Evolutionary conservation across 1,140 invertebrate genomes (phyloP), one percentile per base, ranked within the genome.

Genomic region (Latrodectus geometricus): DNA sequence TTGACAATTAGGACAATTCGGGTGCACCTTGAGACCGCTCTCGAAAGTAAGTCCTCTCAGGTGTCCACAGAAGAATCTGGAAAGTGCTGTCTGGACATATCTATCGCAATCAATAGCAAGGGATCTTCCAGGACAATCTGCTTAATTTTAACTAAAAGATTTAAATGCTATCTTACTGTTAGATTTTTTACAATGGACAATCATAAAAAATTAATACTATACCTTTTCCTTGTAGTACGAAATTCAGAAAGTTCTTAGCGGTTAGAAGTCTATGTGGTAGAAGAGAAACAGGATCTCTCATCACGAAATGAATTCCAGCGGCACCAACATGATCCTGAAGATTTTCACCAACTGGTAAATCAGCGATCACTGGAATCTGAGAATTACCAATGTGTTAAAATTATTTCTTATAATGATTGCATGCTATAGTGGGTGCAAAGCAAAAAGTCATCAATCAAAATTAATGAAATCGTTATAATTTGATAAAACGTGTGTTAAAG

Each of bases 261-360:
- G 17, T 75, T 7, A 77, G n/a, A 20, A 87, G 52, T 23, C 86
- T 75, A 23, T 77, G 75, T 9, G 86, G 94, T 0, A 96, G 94
- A 88, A 97, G 94, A 0, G 96, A 96, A 0, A 97, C 93, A 23
- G 94, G 92, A 89, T 96, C 92, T 89, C 97, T 95, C 0, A 97
- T 93, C 88, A 95, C 92, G 88, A 97, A 98, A 0, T 96, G 94
- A 12, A 97, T 91, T 0, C 96, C 96, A 0, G 96, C 96, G 0
- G 96, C 90, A 0, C 95, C 96, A 12, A 97, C 94, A 90, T 98
- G 97, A 76, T 91, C 90, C 72, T 90, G 89, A 7, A 91, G 89
- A 84, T 91, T 91, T 68, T 90, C 73, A 17, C 90, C 90, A 0
- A 91, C 91, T 11, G 90, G 90, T 12, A 91, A 77, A 90, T 95